These are phyloP conservation scores for Sphyrna mokarran DNA, from an alignment of 2,113 vertebrate species.

Conservation along the genomic window DNA sequence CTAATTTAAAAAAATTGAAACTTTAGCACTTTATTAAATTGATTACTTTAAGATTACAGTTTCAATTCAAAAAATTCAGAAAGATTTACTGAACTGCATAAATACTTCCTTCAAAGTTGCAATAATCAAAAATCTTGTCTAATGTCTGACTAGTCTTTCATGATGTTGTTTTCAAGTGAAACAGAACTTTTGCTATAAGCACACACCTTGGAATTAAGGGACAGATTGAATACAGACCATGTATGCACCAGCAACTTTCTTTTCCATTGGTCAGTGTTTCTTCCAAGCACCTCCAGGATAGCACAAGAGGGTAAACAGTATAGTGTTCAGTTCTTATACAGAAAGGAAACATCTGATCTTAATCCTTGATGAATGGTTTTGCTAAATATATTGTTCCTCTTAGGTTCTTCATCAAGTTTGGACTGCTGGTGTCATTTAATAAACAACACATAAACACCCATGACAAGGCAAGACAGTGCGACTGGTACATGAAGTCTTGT, in stretches of 20 bases:
- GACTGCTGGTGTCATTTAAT: slow-evolving; percentile 70
- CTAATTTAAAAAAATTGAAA: slow-evolving; percentile 34
- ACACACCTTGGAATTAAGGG: neutral
- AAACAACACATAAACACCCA: slow-evolving; percentile 82
- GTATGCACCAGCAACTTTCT: slow-evolving; percentile 30
- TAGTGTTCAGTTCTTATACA: slow-evolving; percentile 34
- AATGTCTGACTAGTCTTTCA: neutral
- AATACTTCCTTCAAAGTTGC: slow-evolving; percentile 7
- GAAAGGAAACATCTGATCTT: slow-evolving; percentile 38
- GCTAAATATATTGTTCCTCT: slow-evolving; percentile 45
- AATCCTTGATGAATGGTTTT: slow-evolving; percentile 35
- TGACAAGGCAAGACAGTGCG: slow-evolving; percentile 69
- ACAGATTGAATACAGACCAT: slow-evolving; percentile 13
- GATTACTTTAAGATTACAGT: neutral
- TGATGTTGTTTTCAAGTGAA: slow-evolving; percentile 18
- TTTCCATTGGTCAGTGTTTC: slow-evolving; percentile 37
- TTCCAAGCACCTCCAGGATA: slow-evolving; percentile 21
- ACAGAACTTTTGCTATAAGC: neutral
- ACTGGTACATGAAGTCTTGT: slow-evolving; percentile 79
- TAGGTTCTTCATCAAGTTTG: slow-evolving; percentile 47
- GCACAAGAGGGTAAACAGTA: slow-evolving; percentile 35
- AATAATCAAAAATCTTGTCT: slow-evolving; percentile 12
- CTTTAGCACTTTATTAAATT: neutral
- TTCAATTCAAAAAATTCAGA: slow-evolving; percentile 6
- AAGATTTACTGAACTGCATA: neutral